Evolutionary conservation across 1,140 invertebrate species (phyloP), one percentile per base, ranked within the genome.

Genomic region (Drosophila ogumai): DNA sequence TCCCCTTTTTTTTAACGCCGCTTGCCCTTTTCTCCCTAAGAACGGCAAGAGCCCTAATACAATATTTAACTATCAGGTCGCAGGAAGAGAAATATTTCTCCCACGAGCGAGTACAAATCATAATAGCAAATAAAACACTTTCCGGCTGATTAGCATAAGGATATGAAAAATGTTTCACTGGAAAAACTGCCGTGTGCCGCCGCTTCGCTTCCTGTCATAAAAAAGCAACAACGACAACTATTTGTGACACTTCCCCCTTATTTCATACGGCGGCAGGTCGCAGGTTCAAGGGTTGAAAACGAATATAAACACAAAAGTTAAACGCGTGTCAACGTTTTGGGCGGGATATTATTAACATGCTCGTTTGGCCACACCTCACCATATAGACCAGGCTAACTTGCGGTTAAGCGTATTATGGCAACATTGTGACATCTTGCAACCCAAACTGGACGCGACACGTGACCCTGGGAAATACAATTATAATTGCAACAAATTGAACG

Each of bases 401-500:
- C 47, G 81, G 82, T 84, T 85, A 85, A 85, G 82, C 82, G 82
- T 44, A 86, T 85, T 85, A 85, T 75, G 76, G 76, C 81, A 84
- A 85, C 78, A 85, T 81, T 86, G 76, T 78, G 82, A 71, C 78
- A 66, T 75, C 36, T 15, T 40, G 55, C 56, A 46, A 41, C 34
- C 41, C 25, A 6, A 63, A 64, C 55, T 50, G 68, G 81, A 50
- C 47, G 28, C 9, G 47, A 64, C 81, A 85, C 81, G 82, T 69
- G 82, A 65, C 82, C 59, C 43, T 15, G 55, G 63, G 55, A 67
- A 85, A 85, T 85, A 85, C 82, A 85, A 85, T 85, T 87, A 85
- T 85, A 87, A 87, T 87, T 87, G 82, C 80, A 79, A 74, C 82
- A 87, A 87, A 87, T 87, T 87, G 84, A 82, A 88, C 84, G 82